Evolutionary conservation across 2,797 vertebrate genomes (phyloP), one percentile per base, ranked within the genome.

Genomic region (Nasua narica): DNA sequence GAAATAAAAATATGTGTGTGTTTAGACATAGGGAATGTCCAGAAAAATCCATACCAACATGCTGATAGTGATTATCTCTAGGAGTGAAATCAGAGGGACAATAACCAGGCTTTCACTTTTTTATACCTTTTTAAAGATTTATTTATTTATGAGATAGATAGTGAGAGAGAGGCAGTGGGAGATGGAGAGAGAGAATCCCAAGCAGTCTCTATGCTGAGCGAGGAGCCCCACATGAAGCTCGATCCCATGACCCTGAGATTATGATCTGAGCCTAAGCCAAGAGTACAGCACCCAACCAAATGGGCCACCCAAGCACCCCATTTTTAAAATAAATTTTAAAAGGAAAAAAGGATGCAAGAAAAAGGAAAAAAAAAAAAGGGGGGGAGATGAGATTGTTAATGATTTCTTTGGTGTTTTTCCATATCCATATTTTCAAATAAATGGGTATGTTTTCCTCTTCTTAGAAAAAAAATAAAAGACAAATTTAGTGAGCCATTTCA

Each of bases 391-490:
- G n/a, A 83, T 87, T 67, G 50, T 92, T 16, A 79, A 43, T 65
- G 25, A 35, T 76, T 79, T 74, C 35, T 94, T 43, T 32, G 21
- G 27, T 74, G 79, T 16, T 65, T 54, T 76, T 48, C 29, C 78
- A 35, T 56, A n/a, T 74, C 19, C 35, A 84, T 69, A 69, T 95
- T 97, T 94, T 74, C 84, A 56, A 85, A 25, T n/a, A 11, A 84
- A 43, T 74, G 37, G 56, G 65, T 11, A 43, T 65, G 40, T 78
- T 88, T 91, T 69, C 79, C 54, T 90, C 94, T 60, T 56, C 62
- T 65, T 19, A 70, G 43, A 50, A 72, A 52, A 67, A 85, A 52
- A 37, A 40, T 14, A 16, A 62, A n/a, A 77, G 82, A 86, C 13
- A 83, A 87, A 82, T n/a, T 77, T 69, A 43, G 67, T 37, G n/a